These are phyloP conservation scores for Raja brachyura DNA, from an alignment of 2,113 vertebrate genomes.

Conservation along the genomic window DNA sequence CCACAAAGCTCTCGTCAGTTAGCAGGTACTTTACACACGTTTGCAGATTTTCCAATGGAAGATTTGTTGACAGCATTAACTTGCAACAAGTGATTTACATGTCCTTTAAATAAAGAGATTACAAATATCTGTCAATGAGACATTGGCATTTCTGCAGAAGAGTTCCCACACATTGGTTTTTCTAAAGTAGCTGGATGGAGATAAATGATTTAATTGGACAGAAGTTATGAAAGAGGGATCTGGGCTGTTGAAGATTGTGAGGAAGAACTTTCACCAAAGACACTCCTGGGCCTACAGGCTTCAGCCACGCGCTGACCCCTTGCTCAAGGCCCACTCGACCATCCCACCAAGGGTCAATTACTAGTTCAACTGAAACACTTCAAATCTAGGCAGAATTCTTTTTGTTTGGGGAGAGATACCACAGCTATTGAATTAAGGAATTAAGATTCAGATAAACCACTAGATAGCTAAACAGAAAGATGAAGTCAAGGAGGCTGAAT, in stretches of 20 bases:
- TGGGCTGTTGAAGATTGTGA: background rate
- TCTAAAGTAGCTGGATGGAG: background rate
- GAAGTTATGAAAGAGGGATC: background rate
- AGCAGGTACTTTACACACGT: slow-evolving; percentile 19
- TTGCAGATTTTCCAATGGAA: background rate
- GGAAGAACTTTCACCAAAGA: background rate
- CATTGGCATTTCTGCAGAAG: background rate
- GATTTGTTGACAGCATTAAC: background rate
- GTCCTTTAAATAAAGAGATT: background rate
- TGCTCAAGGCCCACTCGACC: no score
- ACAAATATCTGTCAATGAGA: background rate
- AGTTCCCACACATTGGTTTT: background rate
- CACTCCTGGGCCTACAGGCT: no score
- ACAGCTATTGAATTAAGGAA: no score
- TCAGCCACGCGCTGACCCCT: no score
- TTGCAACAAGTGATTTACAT: background rate
- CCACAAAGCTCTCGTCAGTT: background rate
- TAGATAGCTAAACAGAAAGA: no score
- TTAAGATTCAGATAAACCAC: no score
- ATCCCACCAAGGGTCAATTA: no score
- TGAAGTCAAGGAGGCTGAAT: no score
- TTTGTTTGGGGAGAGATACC: no score
- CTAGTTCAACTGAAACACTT: no score
- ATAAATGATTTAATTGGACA: background rate
- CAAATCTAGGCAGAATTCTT: no score